Evolutionary conservation across 1,140 invertebrate species (phyloP).

Genomic region (Aphaenogaster rudis): DNA sequence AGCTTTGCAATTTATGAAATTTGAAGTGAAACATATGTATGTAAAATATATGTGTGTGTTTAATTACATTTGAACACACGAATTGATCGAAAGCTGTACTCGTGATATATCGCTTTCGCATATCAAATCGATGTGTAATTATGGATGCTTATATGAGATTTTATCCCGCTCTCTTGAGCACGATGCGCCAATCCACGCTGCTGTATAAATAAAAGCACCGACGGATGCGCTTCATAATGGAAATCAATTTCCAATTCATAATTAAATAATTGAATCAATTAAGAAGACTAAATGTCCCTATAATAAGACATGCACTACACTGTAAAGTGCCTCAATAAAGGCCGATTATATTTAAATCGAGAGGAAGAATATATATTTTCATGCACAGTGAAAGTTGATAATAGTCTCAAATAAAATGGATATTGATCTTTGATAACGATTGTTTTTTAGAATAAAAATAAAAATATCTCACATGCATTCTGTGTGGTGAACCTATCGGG

Average conservation of each 20-base stretch:
- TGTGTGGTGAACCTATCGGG: constrained; percentile 20
- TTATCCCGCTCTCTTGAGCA: not conserved
- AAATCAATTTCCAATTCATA: constrained; percentile 25
- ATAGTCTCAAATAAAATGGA: not conserved
- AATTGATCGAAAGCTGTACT: not conserved
- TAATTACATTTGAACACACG: not conserved
- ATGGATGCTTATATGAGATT: constrained; percentile 4
- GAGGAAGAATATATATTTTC: not conserved
- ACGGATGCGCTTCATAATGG: not conserved
- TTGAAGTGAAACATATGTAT: not conserved
- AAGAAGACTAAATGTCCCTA: not conserved
- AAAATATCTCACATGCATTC: constrained; percentile 47
- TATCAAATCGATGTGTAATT: constrained; percentile 7
- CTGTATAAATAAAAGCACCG: constrained; percentile 15
- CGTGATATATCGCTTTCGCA: not conserved
- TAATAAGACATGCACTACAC: not conserved
- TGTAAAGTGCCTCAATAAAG: not conserved
- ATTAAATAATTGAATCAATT: constrained; percentile 36
- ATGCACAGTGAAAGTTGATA: not conserved
- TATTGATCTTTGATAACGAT: not conserved
- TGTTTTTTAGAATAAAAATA: constrained; percentile 44
- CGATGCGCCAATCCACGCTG: not conserved
- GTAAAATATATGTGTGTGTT: not conserved
- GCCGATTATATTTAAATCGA: not conserved
- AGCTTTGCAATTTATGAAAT: not conserved